Base-by-base conservation (phyloP, 2,113 vertebrate species). In the Hippolais icterina region DNA sequence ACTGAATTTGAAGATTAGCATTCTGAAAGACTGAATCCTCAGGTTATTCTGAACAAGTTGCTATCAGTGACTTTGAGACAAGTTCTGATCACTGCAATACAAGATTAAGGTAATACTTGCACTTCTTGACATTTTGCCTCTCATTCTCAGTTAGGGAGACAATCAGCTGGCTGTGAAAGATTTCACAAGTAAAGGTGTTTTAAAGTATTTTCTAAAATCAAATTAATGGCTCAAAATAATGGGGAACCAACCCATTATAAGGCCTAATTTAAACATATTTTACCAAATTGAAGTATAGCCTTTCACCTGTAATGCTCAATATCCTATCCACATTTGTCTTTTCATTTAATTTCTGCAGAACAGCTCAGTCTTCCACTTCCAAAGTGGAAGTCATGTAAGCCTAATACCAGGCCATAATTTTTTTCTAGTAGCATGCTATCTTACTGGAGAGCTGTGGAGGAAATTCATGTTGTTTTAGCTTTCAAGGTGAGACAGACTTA, bases 141-240 rank as follows among this genome's bases (percentile, higher is more conserved):
- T 97, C 94, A 79, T 97, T 98, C 96, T 97, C 85, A 56, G 83
- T 93, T 93, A 97, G 92, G 64, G 93, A 97, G 92, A 97, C 75
- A 96, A 97, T 97, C 96, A 80, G 35, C 61, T 95, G 47, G 47
- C 95, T 94, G 68, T 74, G 84, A 92, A 96, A 95, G 71, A 97
- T 97, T 97, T 97, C 94, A 96, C 90, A 97, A 96, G 91, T 90
- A 79, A 92, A 91, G 39, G 33, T 86, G 46, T 97, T 97, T 97
- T 95, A 98, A 98, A 97, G 90, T 94, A 94, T 98, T 97, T 95
- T 97, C 87, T 96, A 91, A 97, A 97, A 96, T 92, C 79, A 91
- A 95, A 50, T 95, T 98, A 98, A 97, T 98, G 97, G 96, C 95
- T 97, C 90, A 98, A 98, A 98, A 98, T 98, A 98, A 98, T 98